Base-by-base conservation (phyloP, 2,888 invertebrate species). In the Oscheius onirici region DNA sequence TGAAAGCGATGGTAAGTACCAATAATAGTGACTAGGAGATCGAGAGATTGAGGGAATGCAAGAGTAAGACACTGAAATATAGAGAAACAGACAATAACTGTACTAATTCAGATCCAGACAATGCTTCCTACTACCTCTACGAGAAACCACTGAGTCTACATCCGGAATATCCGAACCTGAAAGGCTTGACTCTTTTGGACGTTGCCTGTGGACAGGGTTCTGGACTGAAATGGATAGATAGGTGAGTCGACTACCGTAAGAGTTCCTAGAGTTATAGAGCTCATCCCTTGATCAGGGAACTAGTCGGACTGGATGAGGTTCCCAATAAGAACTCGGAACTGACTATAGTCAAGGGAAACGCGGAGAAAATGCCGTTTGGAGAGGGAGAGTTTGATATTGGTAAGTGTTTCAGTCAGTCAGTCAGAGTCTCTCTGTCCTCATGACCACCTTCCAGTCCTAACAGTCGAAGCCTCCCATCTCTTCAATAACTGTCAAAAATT, bases 151-250 rank as follows among this genome's bases (percentile, higher is more conserved):
- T 84, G 28, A 77, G 79, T 28, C 46, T 79, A 52, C 81, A 82
- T 46, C 80, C 79, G 1, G 26, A 41, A 1, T 84, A 84, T 66
- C 81, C 81, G 3, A 11, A 67, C n/a, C 75, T 84, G 43, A 46
- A 67, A 2, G 63, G 71, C 15, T 41, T 76, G 10, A 70, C 72
- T 6, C 41, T 84, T n/a, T 67, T 82, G 51, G 84, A 84, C 72
- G 78, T 84, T 17, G 83, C 84, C 51, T 84, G 84, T 69, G 84
- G 84, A 34, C 76, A 80, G 51, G 83, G 83, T n/a, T 71, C 76
- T 20, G 82, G 83, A 0, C 26, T 84, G 0, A 71, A 80, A 44
- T 83, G 81, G 83, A 81, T 84, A 3, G 69, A 72, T 67, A 72
- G 69, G 83, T 83, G 46, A 15, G 71, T 22, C 11, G 34, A 34